Conservation (phyloP, 2,113 vertebrate species). For the Triplophysa tibetana region DNA sequence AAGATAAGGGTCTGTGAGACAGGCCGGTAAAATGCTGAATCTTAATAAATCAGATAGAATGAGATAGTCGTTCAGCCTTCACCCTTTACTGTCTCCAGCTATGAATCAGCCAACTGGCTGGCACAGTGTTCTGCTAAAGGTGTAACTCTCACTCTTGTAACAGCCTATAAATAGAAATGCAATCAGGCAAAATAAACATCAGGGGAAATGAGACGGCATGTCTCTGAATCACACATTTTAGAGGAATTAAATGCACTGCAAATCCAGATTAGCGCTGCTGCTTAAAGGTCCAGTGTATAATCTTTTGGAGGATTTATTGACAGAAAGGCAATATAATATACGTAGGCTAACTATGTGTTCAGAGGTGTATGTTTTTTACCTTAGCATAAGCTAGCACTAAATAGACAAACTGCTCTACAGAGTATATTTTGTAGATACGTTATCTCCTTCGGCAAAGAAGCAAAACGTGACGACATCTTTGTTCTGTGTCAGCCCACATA, state of each 20-base stretch:
- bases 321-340: too few species aligned
- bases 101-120: neutral
- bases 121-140: neutral
- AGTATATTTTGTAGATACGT: too few species aligned
- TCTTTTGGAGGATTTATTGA: too few species aligned
- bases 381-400: too few species aligned
- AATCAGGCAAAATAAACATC: constrained; percentile 8
- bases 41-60: neutral
- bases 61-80: neutral
- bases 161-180: neutral
- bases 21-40: constrained; percentile 10
- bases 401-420: too few species aligned
- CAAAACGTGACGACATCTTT: too few species aligned
- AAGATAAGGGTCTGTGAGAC: neutral
- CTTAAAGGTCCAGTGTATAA: too few species aligned
- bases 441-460: too few species aligned
- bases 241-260: neutral
- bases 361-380: too few species aligned
- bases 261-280: neutral
- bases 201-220: neutral
- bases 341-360: too few species aligned
- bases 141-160: neutral
- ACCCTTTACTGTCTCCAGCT: neutral
- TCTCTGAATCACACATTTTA: neutral
- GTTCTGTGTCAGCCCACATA: too few species aligned